These are phyloP conservation scores for Nomada hirtipes DNA, from an alignment of 2,888 invertebrate species.

Conservation along the genomic window DNA sequence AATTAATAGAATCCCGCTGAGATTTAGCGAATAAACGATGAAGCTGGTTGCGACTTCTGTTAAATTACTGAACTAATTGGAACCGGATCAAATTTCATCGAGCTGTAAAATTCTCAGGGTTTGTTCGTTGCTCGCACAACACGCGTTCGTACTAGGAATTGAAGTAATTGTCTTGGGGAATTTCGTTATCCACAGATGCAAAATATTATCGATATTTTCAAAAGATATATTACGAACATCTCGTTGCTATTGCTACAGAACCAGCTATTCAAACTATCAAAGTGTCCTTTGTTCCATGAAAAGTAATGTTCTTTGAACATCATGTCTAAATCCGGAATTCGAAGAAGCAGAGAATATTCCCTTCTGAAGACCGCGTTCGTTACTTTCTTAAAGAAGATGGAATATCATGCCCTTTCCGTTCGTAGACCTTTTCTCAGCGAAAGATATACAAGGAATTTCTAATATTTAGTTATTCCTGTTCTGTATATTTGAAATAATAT, in stretches of 20 bases:
- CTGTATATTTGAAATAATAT: no score
- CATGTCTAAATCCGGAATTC: no score
- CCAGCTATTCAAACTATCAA: no score
- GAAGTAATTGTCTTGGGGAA: neutral
- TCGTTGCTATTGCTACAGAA: neutral
- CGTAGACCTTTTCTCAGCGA: no score
- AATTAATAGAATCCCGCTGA: constrained; percentile 37
- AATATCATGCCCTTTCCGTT: no score
- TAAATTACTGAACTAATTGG: constrained; percentile 27
- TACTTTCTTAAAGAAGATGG: no score
- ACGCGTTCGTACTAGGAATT: neutral
- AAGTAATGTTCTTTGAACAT: no score
- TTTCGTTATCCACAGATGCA: neutral
- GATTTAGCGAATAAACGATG: constrained; percentile 28
- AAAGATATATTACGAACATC: neutral
- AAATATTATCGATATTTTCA: neutral
- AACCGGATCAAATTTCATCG: constrained; percentile 3
- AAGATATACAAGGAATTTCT: no score
- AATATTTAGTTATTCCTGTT: no score
- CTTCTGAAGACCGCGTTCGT: no score
- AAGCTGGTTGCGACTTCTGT: neutral
- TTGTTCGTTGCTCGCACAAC: neutral
- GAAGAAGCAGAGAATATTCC: no score
- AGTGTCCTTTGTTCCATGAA: no score
- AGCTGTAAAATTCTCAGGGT: neutral